A percentile compares a stretch with the other conserved stretches of the same genome.
phyloP scores from a whole-genome alignment of 2,113 vertebrate genomes.

The Delphinapterus leucas region DNA sequence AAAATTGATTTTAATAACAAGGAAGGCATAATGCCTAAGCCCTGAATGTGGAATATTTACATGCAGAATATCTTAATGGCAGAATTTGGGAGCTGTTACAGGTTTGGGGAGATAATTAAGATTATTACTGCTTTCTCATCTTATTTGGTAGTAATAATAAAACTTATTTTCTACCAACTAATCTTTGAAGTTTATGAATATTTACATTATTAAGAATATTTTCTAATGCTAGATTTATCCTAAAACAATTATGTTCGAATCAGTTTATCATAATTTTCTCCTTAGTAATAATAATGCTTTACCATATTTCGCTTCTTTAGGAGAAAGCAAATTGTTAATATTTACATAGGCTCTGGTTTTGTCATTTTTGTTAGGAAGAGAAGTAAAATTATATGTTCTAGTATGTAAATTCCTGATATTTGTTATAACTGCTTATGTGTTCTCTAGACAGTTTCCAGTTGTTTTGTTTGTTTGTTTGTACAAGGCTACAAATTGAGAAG shows the following conservation, averaged over 20 bases:
- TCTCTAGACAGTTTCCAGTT: neutral
- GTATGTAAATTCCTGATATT: neutral
- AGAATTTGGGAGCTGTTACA: neutral
- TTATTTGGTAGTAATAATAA: constrained; percentile 10
- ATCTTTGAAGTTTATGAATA: neutral
- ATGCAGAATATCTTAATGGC: neutral
- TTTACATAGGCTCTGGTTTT: neutral
- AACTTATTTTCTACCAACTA: neutral
- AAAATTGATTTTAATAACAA: neutral
- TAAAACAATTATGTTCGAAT: neutral
- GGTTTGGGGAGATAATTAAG: neutral
- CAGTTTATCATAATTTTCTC: neutral
- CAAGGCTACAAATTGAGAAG: neutral
- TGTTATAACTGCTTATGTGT: neutral
- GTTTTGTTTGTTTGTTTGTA: neutral
- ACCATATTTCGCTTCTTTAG: neutral
- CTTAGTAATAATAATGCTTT: neutral
- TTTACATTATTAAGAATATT: neutral
- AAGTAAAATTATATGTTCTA: constrained; percentile 13
- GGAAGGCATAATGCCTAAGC: neutral
- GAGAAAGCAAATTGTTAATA: constrained; percentile 15
- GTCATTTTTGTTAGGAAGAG: constrained; percentile 10
- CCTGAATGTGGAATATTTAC: neutral
- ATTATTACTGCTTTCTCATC: neutral
- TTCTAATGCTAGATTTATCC: neutral